Percentiles rank a stretch among this genome's conserved stretches.
Evolutionary conservation across 2,888 invertebrate genomes (phyloP).

Genomic region (Eudasyphora cyanicolor): DNA sequence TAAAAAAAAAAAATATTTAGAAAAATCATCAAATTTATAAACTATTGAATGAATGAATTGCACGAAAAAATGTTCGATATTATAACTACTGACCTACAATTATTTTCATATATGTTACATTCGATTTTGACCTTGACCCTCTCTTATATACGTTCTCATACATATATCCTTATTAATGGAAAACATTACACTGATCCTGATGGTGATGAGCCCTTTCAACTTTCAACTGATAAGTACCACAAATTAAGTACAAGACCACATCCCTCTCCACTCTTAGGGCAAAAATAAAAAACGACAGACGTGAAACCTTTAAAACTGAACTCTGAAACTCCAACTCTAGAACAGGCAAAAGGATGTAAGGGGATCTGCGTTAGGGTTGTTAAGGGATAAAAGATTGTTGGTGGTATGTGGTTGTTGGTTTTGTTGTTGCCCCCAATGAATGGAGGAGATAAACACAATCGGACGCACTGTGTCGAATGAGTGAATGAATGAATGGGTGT

Average conservation of each 20-base stretch:
- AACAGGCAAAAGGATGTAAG: neutral
- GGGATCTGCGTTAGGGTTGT: constrained; percentile 26
- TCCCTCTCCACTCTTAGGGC: constrained; percentile 10
- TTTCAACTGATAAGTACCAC: constrained; percentile 44
- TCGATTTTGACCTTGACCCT: too few species aligned
- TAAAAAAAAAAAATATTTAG: too few species aligned
- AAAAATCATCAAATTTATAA: too few species aligned
- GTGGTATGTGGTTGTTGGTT: too few species aligned
- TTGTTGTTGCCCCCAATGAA: neutral
- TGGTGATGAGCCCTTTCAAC: constrained; percentile 41
- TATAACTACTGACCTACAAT: too few species aligned
- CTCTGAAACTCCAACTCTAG: neutral
- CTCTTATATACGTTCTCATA: neutral
- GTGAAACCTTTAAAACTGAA: neutral
- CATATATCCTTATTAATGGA: constrained; percentile 29
- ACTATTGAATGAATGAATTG: too few species aligned
- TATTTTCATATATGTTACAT: too few species aligned
- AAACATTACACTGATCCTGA: constrained; percentile 34
- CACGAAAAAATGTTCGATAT: too few species aligned
- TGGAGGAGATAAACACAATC: constrained; percentile 18
- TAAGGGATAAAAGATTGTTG: constrained; percentile 39
- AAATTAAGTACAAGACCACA: constrained; percentile 56
- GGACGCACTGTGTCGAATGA: neutral
- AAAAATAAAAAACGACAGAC: neutral
- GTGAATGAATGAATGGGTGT: constrained; percentile 2